phyloP scores from a whole-genome alignment of 2,113 vertebrate species.

The Rhea pennata region DNA sequence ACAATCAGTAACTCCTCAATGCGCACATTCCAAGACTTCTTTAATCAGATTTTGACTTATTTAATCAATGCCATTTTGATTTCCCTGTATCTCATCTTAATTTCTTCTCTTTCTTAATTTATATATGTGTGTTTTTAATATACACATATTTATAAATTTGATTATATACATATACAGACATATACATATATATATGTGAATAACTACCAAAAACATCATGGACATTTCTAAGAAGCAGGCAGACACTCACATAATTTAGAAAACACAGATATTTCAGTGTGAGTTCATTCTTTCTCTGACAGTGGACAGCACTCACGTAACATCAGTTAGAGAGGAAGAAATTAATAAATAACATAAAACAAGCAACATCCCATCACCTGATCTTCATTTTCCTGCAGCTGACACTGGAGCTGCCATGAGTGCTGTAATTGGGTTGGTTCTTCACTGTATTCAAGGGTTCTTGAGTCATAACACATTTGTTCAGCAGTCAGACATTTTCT shows the following conservation, averaged over 20 bases:
- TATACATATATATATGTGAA: neutral
- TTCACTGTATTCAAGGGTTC: constrained; percentile 7
- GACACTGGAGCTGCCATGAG: neutral
- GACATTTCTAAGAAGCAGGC: neutral
- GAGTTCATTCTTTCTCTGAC: neutral
- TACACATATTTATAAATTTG: too few relatives aligned
- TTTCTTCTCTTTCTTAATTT: neutral
- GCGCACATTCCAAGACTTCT: neutral
- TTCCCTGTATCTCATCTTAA: neutral
- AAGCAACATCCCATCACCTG: neutral
- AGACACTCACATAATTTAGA: neutral
- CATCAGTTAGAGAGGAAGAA: neutral
- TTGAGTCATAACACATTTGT: neutral
- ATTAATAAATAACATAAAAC: neutral
- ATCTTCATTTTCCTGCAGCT: neutral
- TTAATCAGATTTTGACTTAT: neutral
- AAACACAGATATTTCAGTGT: neutral
- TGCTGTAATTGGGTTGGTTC: neutral
- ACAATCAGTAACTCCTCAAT: neutral
- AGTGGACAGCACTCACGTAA: neutral
- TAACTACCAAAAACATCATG: neutral
- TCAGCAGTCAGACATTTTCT: constrained; percentile 23
- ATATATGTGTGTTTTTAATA: too few relatives aligned
- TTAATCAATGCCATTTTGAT: neutral
- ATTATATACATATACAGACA: neutral